Conservation (phyloP, 2,888 invertebrate genomes). For the Iphiclides podalirius region DNA sequence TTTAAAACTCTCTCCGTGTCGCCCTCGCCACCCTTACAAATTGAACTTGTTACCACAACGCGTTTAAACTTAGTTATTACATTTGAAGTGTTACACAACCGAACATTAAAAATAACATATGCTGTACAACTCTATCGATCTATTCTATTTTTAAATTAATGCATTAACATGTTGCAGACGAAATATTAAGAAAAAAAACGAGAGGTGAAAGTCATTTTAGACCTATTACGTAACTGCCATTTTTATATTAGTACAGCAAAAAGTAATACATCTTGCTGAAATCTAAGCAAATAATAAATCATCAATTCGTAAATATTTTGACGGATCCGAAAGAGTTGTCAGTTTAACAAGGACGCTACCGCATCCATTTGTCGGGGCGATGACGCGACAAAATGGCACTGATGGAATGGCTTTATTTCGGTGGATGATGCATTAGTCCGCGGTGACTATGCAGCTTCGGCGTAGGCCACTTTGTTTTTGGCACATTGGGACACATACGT, state of each 20-base stretch:
- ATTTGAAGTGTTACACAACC: conserved; percentile 12
- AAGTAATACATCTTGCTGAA: too few species aligned
- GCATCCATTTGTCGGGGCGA: conserved; percentile 34
- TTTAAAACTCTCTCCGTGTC: conserved; percentile 7
- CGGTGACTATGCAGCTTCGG: conserved; percentile 26
- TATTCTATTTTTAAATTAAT: not conserved
- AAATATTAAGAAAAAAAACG: conserved; percentile 6
- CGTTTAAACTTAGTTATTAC: conserved; percentile 16
- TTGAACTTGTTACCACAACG: conserved; percentile 13
- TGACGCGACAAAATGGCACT: conserved; percentile 33
- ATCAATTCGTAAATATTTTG: conserved; percentile 32
- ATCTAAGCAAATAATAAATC: conserved; percentile 11
- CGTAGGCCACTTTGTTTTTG: conserved; percentile 20
- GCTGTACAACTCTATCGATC: conserved; percentile 16
- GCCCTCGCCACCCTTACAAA: conserved; percentile 11
- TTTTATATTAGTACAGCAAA: too few species aligned
- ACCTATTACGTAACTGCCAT: too few species aligned
- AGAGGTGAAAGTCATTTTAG: too few species aligned
- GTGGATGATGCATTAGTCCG: conserved; percentile 27
- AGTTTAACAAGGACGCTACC: conserved; percentile 27
- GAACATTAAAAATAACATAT: conserved; percentile 11
- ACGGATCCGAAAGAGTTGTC: conserved; percentile 30
- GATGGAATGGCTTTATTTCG: conserved; percentile 1
- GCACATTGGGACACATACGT: conserved; percentile 3
- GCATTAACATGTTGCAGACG: not conserved